A percentile compares a stretch with the other conserved stretches of the same genome.
phyloP scores from a whole-genome alignment of 92 coral and sea anemone genomes.

The Epizoanthus fatuus region DNA sequence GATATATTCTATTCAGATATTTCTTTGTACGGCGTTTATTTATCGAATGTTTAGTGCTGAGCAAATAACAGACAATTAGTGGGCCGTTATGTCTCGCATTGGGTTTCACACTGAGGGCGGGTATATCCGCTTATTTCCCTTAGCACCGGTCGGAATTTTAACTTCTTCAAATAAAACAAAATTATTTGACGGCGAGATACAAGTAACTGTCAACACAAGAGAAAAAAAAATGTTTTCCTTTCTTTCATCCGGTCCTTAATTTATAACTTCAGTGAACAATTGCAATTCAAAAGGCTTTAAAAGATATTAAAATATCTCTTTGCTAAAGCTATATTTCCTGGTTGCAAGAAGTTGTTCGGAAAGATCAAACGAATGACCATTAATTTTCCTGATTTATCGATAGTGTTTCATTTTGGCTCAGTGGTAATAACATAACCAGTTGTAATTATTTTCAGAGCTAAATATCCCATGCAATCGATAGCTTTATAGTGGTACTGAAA shows the following conservation, averaged over 20 bases:
- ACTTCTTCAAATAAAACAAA: not conserved
- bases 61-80: constrained; percentile 5
- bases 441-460: not conserved
- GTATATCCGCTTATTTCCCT: not conserved
- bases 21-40: not conserved
- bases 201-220: constrained; percentile 10
- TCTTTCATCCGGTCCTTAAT: constrained; percentile 26
- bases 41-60: constrained; percentile 6
- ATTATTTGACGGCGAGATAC: not conserved
- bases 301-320: constrained; percentile 11
- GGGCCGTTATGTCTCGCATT: not conserved
- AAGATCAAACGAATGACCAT: too few relatives aligned
- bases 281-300: not conserved
- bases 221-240: not conserved
- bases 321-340: not conserved
- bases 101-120: not conserved
- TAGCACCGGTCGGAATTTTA: not conserved
- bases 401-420: not conserved
- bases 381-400: not conserved
- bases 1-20: not conserved
- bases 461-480: not conserved
- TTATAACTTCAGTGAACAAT: constrained; percentile 21
- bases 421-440: not conserved
- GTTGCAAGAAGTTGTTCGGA: not conserved
- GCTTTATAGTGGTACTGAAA: not conserved